Percentiles rank a stretch among this genome's conserved stretches.
Evolutionary conservation across 1,140 invertebrate genomes (phyloP).

Genomic region (Akabosia matsudoensis): DNA sequence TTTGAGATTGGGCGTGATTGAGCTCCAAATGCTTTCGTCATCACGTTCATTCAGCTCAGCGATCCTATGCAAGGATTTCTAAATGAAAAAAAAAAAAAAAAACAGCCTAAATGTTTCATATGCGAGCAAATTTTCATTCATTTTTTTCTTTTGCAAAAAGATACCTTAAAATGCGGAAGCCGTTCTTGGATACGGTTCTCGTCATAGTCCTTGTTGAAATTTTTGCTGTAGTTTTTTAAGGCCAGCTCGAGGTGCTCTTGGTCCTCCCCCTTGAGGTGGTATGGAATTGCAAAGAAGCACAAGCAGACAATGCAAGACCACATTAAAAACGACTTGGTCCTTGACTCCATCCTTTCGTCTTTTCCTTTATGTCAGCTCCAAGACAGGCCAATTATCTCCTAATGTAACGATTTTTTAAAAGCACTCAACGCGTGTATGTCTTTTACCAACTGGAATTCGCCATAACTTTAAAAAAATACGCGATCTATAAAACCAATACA

Average conservation of each 20-base stretch:
- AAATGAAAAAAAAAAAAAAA: slow-evolving; percentile 37
- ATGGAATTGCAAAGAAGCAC: slow-evolving; percentile 47
- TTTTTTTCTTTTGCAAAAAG: neutral
- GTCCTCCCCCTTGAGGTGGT: slow-evolving; percentile 41
- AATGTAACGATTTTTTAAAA: too few species aligned
- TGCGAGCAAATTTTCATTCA: too few species aligned
- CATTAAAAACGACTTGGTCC: slow-evolving; percentile 37
- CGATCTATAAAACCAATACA: too few species aligned
- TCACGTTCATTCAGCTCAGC: slow-evolving; percentile 58
- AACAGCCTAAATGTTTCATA: neutral
- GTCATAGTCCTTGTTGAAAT: slow-evolving; percentile 67
- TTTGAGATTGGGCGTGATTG: neutral
- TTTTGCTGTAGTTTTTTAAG: slow-evolving; percentile 61
- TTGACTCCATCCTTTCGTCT: slow-evolving; percentile 45
- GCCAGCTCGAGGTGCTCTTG: slow-evolving; percentile 44
- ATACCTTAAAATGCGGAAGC: slow-evolving; percentile 65
- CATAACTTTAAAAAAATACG: too few species aligned
- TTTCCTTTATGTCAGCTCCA: too few species aligned
- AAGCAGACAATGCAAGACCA: slow-evolving; percentile 39
- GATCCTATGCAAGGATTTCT: slow-evolving; percentile 63
- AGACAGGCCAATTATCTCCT: too few species aligned
- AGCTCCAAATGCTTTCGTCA: slow-evolving; percentile 11
- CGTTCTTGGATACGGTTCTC: slow-evolving; percentile 60
- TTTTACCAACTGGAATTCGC: too few species aligned
- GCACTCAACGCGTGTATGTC: too few species aligned